Percentiles rank a stretch among this genome's conserved stretches.
Conservation (phyloP, 2,888 invertebrate genomes). For the Noctua pronuba region DNA sequence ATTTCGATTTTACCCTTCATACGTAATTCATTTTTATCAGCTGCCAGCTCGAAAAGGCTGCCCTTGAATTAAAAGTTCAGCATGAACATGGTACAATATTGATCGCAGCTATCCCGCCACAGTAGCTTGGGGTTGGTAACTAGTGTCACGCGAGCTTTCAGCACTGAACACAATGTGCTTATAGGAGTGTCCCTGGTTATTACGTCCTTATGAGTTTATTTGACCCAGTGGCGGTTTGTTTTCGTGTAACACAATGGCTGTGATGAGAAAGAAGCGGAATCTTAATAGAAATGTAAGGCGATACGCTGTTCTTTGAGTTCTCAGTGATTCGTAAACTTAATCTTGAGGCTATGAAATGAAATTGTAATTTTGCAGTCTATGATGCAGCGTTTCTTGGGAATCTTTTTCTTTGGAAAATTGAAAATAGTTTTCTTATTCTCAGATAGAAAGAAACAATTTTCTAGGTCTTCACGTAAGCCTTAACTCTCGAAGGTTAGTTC, state of each 20-base stretch:
- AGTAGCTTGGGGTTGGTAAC: conserved; percentile 68
- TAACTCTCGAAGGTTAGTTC: too few species aligned
- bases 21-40: conserved; percentile 60
- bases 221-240: conserved; percentile 49
- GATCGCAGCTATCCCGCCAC: conserved; percentile 76
- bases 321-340: conserved; percentile 12
- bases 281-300: conserved; percentile 69
- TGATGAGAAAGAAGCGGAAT: conserved; percentile 66
- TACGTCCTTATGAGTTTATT: conserved; percentile 56
- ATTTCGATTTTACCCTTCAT: conserved; percentile 43
- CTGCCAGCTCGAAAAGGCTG: conserved; percentile 59
- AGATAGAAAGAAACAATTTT: not conserved
- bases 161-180: conserved; percentile 74
- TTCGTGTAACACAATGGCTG: conserved; percentile 68
- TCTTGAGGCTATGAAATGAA: conserved; percentile 16
- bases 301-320: conserved; percentile 17
- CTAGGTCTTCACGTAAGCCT: not conserved
- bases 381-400: conserved; percentile 4
- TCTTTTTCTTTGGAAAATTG: not conserved
- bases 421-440: conserved; percentile 8
- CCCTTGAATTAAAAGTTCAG: conserved; percentile 77
- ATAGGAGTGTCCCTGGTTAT: conserved; percentile 74
- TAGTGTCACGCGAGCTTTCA: conserved; percentile 83
- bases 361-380: conserved; percentile 13
- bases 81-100: conserved; percentile 74